These are phyloP conservation scores for Ciconia maguari DNA, from an alignment of 2,113 vertebrate genomes.

Conservation along the genomic window DNA sequence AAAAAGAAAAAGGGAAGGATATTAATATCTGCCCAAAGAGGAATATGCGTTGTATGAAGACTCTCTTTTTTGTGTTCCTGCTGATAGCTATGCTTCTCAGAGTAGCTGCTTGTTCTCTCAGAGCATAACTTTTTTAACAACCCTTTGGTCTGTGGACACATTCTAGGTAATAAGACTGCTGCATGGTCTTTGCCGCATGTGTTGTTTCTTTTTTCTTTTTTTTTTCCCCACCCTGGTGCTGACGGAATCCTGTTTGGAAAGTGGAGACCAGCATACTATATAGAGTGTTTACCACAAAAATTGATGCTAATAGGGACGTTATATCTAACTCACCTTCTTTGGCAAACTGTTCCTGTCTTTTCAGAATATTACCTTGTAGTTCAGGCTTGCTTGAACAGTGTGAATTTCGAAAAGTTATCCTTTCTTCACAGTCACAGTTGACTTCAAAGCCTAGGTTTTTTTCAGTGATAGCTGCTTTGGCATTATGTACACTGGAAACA, in stretches of 20 bases:
- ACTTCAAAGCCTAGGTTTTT: neutral
- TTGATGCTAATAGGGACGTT: accelerated
- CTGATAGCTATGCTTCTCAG: neutral
- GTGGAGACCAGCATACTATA: neutral
- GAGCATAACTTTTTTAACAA: neutral
- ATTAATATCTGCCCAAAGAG: neutral
- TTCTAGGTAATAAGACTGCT: neutral
- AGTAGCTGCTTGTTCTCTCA: neutral
- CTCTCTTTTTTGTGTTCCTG: neutral
- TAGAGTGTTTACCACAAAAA: neutral
- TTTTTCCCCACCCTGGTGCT: neutral
- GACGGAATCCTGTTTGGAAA: neutral
- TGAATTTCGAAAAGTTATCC: neutral
- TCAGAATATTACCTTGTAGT: neutral
- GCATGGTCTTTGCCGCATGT: neutral
- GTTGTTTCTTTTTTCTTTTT: neutral
- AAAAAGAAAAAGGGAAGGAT: neutral
- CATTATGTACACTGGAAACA: neutral
- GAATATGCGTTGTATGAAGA: neutral
- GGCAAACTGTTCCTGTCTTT: neutral
- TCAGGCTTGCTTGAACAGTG: neutral
- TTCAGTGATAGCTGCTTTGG: neutral
- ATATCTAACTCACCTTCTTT: neutral
- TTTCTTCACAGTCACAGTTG: neutral
- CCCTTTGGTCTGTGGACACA: neutral